Base-by-base conservation (phyloP, 2,797 vertebrate species). In the Nannoperca australis region DNA sequence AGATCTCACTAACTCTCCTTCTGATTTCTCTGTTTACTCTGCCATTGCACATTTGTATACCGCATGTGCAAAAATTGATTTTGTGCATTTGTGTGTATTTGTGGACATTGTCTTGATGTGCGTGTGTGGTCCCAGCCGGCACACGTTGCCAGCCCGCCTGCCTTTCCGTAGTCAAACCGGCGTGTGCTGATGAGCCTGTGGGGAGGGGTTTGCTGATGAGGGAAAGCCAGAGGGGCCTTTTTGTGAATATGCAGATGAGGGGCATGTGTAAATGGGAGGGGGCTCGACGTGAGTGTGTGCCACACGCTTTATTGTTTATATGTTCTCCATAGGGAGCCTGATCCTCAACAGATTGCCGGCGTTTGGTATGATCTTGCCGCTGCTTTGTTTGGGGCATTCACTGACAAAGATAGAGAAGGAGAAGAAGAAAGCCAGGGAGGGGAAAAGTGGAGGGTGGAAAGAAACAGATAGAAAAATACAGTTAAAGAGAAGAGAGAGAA, bases 241-340 rank as follows among this genome's bases (percentile, higher is more conserved):
- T 94, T 95, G 93, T 95, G 93, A 94, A 95, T 95, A 96, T 96
- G 95, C 93, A 95, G 93, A 96, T 96, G 91, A 93, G 92, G 92
- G 87, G 94, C 89, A 85, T 88, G 89, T 91, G 93, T 85, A 91
- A 95, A 94, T 95, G 95, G 95, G 96, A 94, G 94, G 96, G 95
- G 94, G 95, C 94, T 95, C 91, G 83, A 80, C 54, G 72, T 49
- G 82, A 87, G 96, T 92, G 96, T 92, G 95, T 90, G 93, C 95
- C 96, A 97, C 96, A 95, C 95, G 96, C 95, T 92, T 90, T 94
- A 92, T 95, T 96, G 96, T 96, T 96, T 95, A 94, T 93, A 79
- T 91, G 94, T 93, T 94, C 95, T 94, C 95, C 88, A 84, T 92
- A 90, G 94, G 94, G 94, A 94, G 94, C 92, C 95, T 95, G 95